Evolutionary conservation across 2,888 invertebrate genomes (phyloP), one percentile per base, ranked within the genome.

Genomic region (Drosophila meridiana): DNA sequence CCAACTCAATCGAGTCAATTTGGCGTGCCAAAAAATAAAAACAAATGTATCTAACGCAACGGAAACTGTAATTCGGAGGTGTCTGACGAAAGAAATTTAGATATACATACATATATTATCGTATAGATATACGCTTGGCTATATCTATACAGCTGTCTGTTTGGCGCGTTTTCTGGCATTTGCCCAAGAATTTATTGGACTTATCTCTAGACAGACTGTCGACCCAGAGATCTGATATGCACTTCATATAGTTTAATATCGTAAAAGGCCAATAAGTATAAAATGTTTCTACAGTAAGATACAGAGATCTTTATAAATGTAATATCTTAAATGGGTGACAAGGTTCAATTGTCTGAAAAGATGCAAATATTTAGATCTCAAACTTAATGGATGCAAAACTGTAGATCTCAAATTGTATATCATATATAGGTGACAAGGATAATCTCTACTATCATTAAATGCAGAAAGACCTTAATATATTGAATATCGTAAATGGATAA

Each of bases 1-100:
- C 26, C 58, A 62, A 43, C 68, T 64, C 64, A 80, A 78, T 79
- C 52, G 70, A 65, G 36, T 69, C 59, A 63, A 78, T 76, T 77
- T 80, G 71, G 76, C 76, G 50, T 42, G 13, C 47, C 64, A 59
- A 59, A 65, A 61, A 64, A 28, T 38, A 42, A 45, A 34, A 50
- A 45, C 4, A 57, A 45, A 62, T 55, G 28, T 40, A 28, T 32
- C 42, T 53, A 57, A 53, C 28, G 43, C n/a, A 45, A 28, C 36
- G 32, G 48, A 50, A 72, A 48, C 36, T 36, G 32, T 14, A 42
- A 34, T 36, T 47, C 14, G 14, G 43, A 70, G 57, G 62, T 57
- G 62, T 68, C 73, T 72, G 73, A 48, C 48, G 73, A 77, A 60
- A 76, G 60, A 80, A 65, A 32, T n/a, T 2, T n/a, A 56, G 30